Conservation (phyloP, 2,797 vertebrate species). For the Hephaestus fuliginosus region DNA sequence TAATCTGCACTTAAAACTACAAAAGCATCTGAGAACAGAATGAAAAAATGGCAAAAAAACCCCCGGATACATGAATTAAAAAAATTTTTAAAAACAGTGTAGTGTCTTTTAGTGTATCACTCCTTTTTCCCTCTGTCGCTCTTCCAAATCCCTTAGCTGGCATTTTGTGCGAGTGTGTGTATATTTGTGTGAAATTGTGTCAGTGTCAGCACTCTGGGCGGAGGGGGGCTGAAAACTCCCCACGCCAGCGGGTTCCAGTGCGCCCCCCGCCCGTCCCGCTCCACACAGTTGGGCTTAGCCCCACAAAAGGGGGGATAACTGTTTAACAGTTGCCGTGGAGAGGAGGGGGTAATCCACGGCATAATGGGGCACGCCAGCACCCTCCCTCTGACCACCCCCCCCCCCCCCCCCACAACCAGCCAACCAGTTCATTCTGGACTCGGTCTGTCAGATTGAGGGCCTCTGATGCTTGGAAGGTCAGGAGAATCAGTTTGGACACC, state of each 20-base stretch:
- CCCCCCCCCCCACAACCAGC: neutral
- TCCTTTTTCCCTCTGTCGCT: constrained; percentile 47
- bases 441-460: constrained; percentile 31
- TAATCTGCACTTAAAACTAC: neutral
- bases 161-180: constrained; percentile 70
- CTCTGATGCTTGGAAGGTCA: constrained; percentile 29
- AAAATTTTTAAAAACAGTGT: neutral
- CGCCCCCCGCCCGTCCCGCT: constrained; percentile 58
- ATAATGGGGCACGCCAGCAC: constrained; percentile 76
- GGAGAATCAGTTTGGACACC: constrained; percentile 22
- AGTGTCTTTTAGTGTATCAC: constrained; percentile 32
- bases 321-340: constrained; percentile 71
- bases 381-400: neutral
- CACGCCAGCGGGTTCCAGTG: constrained; percentile 84
- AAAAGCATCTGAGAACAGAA: neutral
- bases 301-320: constrained; percentile 85
- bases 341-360: constrained; percentile 79
- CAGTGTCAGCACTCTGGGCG: constrained; percentile 82
- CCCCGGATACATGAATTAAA: neutral
- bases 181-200: constrained; percentile 68
- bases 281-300: constrained; percentile 80
- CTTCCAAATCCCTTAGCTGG: constrained; percentile 79
- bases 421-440: constrained; percentile 82
- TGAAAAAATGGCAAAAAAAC: neutral
- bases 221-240: constrained; percentile 80